Base-by-base conservation (phyloP, 2,888 invertebrate species). In the Agonopterix alstromeriana region DNA sequence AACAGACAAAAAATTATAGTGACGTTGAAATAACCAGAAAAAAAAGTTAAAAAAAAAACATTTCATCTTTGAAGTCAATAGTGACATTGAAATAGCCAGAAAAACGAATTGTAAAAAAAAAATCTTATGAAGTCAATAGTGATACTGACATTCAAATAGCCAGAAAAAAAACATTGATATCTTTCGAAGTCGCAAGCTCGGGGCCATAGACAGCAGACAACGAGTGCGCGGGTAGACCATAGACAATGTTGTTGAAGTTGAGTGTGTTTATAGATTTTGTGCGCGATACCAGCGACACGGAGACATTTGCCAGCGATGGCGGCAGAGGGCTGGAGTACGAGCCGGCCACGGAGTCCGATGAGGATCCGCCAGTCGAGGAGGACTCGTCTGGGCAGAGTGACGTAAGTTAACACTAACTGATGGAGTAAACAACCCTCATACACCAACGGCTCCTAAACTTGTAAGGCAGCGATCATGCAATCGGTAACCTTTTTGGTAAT, bases 341-440 rank as follows among this genome's bases (percentile, higher is more conserved):
- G 64, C 90, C 92, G 4, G 90, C 80, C 36, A 90, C 90, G 41
- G 81, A 80, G 49, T 70, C 83, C 4, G 91, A 90, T 43, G 79
- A 79, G 49, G 82, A 81, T 43, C 78, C 68, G 3, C 76, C 73
- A 8, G 52, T 80, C 36, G 63, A 68, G 35, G 76, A 67, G 10
- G 82, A 82, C 55, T 85, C 90, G 2, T 90, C 91, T 1, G 90
- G 84, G 50, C 88, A 85, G 46, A 90, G 90, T 58, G 92, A 92
- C 42, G 87, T 87, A 38, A 38, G 27, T 27, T 27, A 27, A 27
- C 27, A 27, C 27, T 3, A 27, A 27, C 27, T 27, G 27, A 27
- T 27, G 27, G 5, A 27, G 5, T 27, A 14, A 1, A 2, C 27
- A 27, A 27, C 27, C 5, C 27, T 27, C 27, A 27, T 27, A 27